Evolutionary conservation across 2,797 vertebrate genomes (phyloP), one percentile per base, ranked within the genome.

Genomic region (Chiropotes sagulatus): DNA sequence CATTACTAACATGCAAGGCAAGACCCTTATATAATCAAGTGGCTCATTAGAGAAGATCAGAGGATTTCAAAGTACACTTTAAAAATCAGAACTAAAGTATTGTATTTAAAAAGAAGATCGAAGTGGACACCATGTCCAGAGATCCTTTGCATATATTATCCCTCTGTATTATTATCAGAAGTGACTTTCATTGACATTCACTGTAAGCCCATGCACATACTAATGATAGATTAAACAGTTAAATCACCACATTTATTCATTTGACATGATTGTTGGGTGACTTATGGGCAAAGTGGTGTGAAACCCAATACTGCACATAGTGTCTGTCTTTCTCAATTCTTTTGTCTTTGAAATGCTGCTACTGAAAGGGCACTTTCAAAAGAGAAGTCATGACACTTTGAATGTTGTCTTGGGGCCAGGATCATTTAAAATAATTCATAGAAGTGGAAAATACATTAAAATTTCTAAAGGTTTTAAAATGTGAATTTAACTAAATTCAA

Each of bases 21-120:
- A 81, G 85, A n/a, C 30, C 15, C 44, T 96, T 92, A 58, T 87
- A 15, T 75, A 92, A 96, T 95, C 61, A 95, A 92, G 61, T 41
- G 67, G 80, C 50, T 96, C 88, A 91, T 97, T 93, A 97, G 92
- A 94, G 75, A 90, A 81, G 75, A 96, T 91, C 75, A 96, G 90
- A 96, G 44, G 48, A 79, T 87, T 90, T 91, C 75, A 87, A 89
- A 92, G 57, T 46, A 44, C 54, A 39, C 70, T 92, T 95, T 67
- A 90, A 90, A 96, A 94, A 95, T 72, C 46, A 95, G 79, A 97
- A 89, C 28, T 75, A 88, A 96, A 41, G 46, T 80, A 57, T 2
- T 50, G 5, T 39, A 39, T 80, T 93, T 96, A 83, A 93, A 97
- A 85, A 50, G 72, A 75, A 73, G 90, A 97, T 95, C 92, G 97